Evolutionary conservation across 2,797 vertebrate species (phyloP).

Genomic region (Austrolebias charrua): DNA sequence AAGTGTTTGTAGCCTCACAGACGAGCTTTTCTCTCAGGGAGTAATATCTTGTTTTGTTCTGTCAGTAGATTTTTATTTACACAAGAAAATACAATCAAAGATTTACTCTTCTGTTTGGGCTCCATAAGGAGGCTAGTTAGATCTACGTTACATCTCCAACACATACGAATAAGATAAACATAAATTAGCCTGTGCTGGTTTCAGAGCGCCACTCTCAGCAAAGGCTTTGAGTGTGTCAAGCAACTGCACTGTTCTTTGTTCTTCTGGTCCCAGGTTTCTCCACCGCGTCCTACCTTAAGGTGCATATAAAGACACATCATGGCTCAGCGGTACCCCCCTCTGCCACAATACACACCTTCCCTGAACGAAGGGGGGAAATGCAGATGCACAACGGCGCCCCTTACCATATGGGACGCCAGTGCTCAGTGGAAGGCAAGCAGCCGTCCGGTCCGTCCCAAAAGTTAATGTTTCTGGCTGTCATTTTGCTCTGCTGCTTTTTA

Average conservation of each 20-base stretch:
- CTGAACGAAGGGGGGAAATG: conserved; percentile 90
- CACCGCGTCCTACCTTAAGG: conserved; percentile 99
- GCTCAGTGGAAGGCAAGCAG: conserved; percentile 99
- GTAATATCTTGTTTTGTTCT: too few relatives aligned
- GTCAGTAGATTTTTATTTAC: too few relatives aligned
- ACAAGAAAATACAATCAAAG: too few relatives aligned
- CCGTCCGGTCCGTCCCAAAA: conserved; percentile 68
- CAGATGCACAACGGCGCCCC: conserved; percentile 97
- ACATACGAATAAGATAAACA: background rate
- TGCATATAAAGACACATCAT: conserved; percentile 99
- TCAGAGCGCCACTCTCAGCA: conserved; percentile 20
- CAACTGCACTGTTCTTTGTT: conserved; percentile 75
- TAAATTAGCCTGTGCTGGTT: conserved; percentile 14
- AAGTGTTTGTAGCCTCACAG: too few relatives aligned
- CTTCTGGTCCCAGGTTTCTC: conserved; percentile 95
- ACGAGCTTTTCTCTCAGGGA: too few relatives aligned
- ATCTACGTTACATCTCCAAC: too few relatives aligned
- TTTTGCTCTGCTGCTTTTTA: conserved; percentile 70
- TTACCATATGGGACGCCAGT: conserved; percentile 99
- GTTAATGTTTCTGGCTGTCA: conserved; percentile 71
- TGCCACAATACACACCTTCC: conserved; percentile 83
- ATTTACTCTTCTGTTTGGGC: too few relatives aligned
- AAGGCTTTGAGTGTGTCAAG: conserved; percentile 65
- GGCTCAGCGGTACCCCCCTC: conserved; percentile 85
- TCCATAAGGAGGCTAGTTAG: too few relatives aligned